A percentile compares a stretch with the other conserved stretches of the same genome.
Conservation (phyloP, 2,113 vertebrate genomes). For the Regulus satrapa region DNA sequence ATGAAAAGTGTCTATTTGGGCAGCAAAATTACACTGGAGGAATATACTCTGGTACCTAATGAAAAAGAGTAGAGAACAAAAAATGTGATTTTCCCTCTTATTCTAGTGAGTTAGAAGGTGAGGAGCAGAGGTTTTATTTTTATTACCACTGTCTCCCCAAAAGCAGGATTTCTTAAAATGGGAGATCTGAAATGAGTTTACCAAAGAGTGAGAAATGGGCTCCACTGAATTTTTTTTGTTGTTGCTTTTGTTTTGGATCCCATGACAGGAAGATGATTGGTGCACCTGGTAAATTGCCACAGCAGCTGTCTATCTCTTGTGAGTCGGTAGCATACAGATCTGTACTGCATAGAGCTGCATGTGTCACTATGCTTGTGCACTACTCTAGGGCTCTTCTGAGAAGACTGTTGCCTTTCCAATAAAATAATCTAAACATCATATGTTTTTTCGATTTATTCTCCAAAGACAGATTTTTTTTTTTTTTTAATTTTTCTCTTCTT, state of each 20-base stretch:
- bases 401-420: background rate
- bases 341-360: background rate
- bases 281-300: background rate
- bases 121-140: background rate
- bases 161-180: conserved; percentile 41
- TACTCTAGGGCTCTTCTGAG: background rate
- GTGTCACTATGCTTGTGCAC: background rate
- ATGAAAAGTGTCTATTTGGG: background rate
- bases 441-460: background rate
- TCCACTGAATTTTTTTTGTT: background rate
- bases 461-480: background rate
- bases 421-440: background rate
- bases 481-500: background rate
- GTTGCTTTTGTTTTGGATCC: conserved; percentile 18
- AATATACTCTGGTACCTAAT: conserved; percentile 15
- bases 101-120: conserved; percentile 33
- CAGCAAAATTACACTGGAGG: conserved; percentile 9
- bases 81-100: background rate
- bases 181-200: conserved; percentile 2
- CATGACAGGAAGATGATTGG: background rate
- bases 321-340: background rate
- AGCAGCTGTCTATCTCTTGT: background rate
- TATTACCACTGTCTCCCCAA: rapidly evolving
- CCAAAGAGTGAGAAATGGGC: background rate
- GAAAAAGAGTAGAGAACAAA: conserved; percentile 33